Base-by-base conservation (phyloP, 2,113 vertebrate species). In the Misgurnus anguillicaudatus region DNA sequence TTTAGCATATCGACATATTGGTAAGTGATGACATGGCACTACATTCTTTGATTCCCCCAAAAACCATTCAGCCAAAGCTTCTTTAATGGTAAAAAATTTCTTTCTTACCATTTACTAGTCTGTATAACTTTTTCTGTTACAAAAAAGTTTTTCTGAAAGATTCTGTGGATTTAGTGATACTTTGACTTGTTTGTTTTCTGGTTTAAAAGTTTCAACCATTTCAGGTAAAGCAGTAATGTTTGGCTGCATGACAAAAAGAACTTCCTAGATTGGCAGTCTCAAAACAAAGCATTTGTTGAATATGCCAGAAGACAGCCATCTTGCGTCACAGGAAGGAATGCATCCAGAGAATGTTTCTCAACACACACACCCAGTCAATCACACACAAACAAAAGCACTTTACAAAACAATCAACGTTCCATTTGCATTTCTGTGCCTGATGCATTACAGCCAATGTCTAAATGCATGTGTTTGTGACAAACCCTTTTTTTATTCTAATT, bases 341-440 rank as follows among this genome's bases (percentile, higher is more conserved):
- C 53, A n/a, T 2, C 53, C 7, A 57, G 16, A 17, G 6, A n/a
- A 42, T 72, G 75, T 77, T 41, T 76, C 61, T 65, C 31, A 24
- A 51, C 31, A 2, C 62, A 77, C 42, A 76, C 61, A 11, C 61
- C 45, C 74, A 65, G 60, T 48, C 39, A 76, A 45, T 47, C 55
- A 60, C 9, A 42, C 45, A 31, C 61, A 65, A 38, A 76, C 72
- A 75, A 58, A 47, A 48, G 62, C 24, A 53, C 61, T 6, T 41
- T 55, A 14, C 69, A 41, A 71, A 72, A 21, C 69, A 71, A 71
- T 57, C 51, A 41, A 17, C 38, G 36, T 3, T 2, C 11, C 6
- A 72, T 72, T 72, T 72, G n/a, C 70, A 72, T 72, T 17, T 21
- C 10, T 41, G 17, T 72, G 69, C n/a, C 21, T n/a, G 6, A 41